phyloP scores from a whole-genome alignment of 2,797 vertebrate species.

The Clarias pachynema region DNA sequence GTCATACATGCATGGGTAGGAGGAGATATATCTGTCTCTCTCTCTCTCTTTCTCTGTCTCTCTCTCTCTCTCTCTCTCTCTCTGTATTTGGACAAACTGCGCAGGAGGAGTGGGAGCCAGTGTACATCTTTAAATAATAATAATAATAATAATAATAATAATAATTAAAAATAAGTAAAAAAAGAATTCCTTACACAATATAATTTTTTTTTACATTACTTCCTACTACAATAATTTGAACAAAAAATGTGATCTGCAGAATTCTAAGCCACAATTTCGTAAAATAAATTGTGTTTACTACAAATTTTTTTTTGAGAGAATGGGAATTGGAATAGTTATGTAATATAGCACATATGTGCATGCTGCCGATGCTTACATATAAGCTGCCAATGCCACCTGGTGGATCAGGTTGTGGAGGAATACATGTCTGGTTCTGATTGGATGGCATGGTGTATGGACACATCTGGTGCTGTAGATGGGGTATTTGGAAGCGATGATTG shows the following conservation, averaged over 20 bases:
- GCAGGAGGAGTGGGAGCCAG: constrained; percentile 43
- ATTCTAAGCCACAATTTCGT: constrained; percentile 28
- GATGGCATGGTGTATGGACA: constrained; percentile 32
- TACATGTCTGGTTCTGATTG: constrained; percentile 38
- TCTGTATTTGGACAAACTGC: constrained; percentile 39
- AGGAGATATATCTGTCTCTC: constrained; percentile 63
- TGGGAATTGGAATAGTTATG: constrained; percentile 24
- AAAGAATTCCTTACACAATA: neutral
- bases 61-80: constrained; percentile 20
- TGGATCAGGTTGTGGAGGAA: constrained; percentile 38
- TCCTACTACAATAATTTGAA: constrained; percentile 26
- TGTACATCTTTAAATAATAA: constrained; percentile 12
- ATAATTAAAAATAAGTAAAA: too few species aligned
- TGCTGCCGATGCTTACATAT: constrained; percentile 47
- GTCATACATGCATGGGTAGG: constrained; percentile 70
- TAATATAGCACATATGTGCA: constrained; percentile 14
- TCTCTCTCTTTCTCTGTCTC: constrained; percentile 51
- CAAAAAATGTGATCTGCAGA: constrained; percentile 42
- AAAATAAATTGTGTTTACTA: constrained; percentile 26
- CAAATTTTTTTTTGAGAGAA: constrained; percentile 18
- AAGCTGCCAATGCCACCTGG: constrained; percentile 56
- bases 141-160: too few species aligned
- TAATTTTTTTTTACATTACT: neutral
- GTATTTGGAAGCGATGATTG: constrained; percentile 34
- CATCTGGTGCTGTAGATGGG: constrained; percentile 47